These are phyloP conservation scores for Tupiocoris notatus DNA, from an alignment of 2,888 invertebrate species.

Conservation along the genomic window DNA sequence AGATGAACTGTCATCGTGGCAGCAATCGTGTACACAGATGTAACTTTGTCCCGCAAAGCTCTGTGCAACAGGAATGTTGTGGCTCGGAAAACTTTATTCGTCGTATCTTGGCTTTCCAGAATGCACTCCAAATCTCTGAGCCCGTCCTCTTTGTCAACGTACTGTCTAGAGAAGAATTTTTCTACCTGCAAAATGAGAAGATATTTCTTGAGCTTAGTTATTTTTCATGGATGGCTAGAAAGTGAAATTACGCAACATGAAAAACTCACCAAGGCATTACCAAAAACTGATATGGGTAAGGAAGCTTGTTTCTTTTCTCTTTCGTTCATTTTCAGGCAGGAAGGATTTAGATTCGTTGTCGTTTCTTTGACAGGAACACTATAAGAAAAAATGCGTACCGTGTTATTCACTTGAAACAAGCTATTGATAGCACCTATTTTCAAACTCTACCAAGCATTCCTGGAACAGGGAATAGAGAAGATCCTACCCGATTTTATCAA, in stretches of 20 bases:
- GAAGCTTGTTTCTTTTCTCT: conserved; percentile 85
- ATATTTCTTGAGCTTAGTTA: background rate
- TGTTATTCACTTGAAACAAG: no score
- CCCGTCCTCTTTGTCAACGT: conserved; percentile 85
- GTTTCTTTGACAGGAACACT: conserved; percentile 30
- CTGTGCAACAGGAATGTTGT: conserved; percentile 76
- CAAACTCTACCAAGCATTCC: no score
- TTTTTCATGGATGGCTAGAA: background rate
- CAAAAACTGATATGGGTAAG: conserved; percentile 86
- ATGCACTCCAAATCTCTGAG: conserved; percentile 56
- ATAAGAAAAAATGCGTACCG: no score
- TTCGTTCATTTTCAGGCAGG: conserved; percentile 65
- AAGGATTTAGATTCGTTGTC: conserved; percentile 24
- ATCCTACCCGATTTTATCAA: no score
- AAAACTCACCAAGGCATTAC: conserved; percentile 71
- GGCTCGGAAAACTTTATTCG: conserved; percentile 80
- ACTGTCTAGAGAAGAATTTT: conserved; percentile 86
- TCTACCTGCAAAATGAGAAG: conserved; percentile 64
- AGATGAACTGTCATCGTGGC: conserved; percentile 77
- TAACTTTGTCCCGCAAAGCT: conserved; percentile 81
- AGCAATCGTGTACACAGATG: conserved; percentile 81
- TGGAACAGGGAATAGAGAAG: no score
- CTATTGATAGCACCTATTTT: no score
- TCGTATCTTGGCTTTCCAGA: conserved; percentile 52
- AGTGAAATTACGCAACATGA: background rate